These are phyloP conservation scores for Ceuthmochares aereus DNA, from an alignment of 2,113 vertebrate species.

Conservation along the genomic window DNA sequence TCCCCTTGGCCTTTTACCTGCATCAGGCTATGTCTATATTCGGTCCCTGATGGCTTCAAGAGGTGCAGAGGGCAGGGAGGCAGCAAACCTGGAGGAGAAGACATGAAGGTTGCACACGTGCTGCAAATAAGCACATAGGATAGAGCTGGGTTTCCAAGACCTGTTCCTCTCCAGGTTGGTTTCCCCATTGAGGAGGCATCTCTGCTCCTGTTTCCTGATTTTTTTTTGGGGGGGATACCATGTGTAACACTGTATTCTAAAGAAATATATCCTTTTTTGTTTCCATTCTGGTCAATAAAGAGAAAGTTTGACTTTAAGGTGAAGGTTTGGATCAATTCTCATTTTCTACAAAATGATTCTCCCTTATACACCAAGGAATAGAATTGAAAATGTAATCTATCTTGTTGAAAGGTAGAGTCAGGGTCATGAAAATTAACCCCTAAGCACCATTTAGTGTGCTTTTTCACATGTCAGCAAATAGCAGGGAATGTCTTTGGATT, in stretches of 20 bases:
- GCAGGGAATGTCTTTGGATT: background rate
- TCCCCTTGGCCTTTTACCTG: background rate
- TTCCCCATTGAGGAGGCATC: background rate
- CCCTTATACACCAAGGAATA: slow-evolving; percentile 45
- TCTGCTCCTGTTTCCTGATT: background rate
- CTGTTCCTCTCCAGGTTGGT: background rate
- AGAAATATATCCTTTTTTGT: background rate
- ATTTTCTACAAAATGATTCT: slow-evolving; percentile 69
- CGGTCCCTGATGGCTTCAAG: fast-evolving
- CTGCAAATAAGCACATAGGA: background rate
- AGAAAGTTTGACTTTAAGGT: slow-evolving; percentile 56
- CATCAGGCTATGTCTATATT: too few species aligned
- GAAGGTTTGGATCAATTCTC: slow-evolving; percentile 71
- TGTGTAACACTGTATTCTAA: background rate
- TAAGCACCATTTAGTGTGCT: background rate
- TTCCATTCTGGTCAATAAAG: slow-evolving; percentile 43
- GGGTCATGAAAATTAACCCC: slow-evolving; percentile 66
- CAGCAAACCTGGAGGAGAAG: background rate
- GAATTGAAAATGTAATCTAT: slow-evolving; percentile 69
- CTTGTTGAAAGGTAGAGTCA: slow-evolving; percentile 55
- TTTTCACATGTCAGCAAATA: slow-evolving; percentile 25
- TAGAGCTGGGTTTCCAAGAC: background rate
- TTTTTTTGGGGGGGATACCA: background rate
- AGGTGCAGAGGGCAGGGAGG: background rate
- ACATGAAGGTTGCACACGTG: fast-evolving